Base-by-base conservation (phyloP, 1,140 invertebrate genomes). In the Lepeophtheirus salmonis region DNA sequence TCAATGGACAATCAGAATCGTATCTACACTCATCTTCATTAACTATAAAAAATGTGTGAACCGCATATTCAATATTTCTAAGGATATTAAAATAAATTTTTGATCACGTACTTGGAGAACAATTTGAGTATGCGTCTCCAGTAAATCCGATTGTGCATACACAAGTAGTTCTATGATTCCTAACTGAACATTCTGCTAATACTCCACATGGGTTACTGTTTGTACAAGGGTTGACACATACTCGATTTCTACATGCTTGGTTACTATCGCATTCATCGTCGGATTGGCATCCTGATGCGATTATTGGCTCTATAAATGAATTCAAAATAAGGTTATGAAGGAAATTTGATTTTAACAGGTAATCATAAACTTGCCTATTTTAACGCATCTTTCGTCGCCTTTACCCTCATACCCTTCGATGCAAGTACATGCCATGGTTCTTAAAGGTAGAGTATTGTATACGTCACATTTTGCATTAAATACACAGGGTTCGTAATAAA, bases 151-250 rank as follows among this genome's bases (percentile, higher is more conserved):
- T 72, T 2, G 85, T 81, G 67, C 88, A 92, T 65, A 79, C 83
- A 67, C 88, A 92, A 65, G 86, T 83, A 1, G 82, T 79, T 22
- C 82, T 77, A 65, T 89, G 86, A 70, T 87, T 84, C 23, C 83
- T 76, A 2, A 89, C 84, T 65, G 79, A 74, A 67, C 88, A 90
- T 25, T 79, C 75, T 14, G 87, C 85, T 70, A 86, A 89, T 60
- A 80, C 78, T 26, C 88, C 88, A 68, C 88, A 90, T 13, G 75
- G 73, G 41, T 71, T 70, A 14, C 70, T 77, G 18, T 75, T 77
- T 24, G 78, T 76, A 66, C 86, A 90, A 1, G 86, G 84, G 79
- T 87, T 83, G 78, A 76, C 79, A 67, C 86, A 89, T 70, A 84
- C 79, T 65, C 84, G 83, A 64, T 84, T 80, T 22, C 89, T 76